These are phyloP conservation scores for Gobionotothen gibberifrons DNA, from an alignment of 2,797 vertebrate genomes.

Conservation along the genomic window DNA sequence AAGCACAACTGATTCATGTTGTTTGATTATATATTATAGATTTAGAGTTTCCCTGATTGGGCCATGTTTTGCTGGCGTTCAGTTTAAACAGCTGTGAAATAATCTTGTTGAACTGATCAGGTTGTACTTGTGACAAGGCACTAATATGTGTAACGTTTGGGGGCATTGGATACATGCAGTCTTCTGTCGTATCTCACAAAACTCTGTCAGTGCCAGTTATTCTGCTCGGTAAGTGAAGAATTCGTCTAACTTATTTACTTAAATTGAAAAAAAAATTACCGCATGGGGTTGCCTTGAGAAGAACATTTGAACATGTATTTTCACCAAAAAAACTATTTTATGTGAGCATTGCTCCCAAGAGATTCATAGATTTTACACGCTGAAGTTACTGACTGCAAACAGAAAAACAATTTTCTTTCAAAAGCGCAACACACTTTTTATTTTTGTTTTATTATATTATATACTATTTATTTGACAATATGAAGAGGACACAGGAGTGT, in stretches of 20 bases:
- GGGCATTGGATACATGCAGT: too few relatives aligned
- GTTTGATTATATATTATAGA: background rate
- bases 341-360: background rate
- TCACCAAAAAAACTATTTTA: background rate
- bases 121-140: background rate
- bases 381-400: background rate
- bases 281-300: background rate
- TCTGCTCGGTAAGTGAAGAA: background rate
- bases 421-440: background rate
- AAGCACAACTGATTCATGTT: background rate
- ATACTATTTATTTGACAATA: background rate
- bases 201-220: background rate
- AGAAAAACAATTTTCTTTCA: background rate
- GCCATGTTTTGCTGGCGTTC: background rate
- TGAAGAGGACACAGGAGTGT: background rate
- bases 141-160: background rate
- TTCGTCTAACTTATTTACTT: background rate
- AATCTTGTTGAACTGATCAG: background rate
- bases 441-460: background rate
- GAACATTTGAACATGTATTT: constrained; percentile 3
- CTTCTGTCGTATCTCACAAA: background rate
- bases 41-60: background rate
- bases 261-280: background rate
- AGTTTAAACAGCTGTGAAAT: background rate
- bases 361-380: background rate